phyloP scores from a whole-genome alignment of 2,113 vertebrate genomes.

The Gallinago undulata region DNA sequence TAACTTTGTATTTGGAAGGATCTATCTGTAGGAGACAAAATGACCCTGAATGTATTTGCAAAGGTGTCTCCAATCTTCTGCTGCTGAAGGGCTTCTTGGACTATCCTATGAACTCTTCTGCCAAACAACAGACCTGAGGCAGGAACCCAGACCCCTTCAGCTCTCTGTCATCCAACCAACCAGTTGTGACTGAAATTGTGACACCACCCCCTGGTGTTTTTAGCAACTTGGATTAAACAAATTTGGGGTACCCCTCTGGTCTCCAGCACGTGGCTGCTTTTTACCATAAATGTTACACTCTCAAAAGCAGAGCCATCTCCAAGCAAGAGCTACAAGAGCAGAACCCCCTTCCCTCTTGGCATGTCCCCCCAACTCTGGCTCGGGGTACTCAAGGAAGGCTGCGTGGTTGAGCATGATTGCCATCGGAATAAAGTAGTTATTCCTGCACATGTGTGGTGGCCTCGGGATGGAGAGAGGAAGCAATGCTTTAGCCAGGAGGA shows the following conservation, averaged over 20 bases:
- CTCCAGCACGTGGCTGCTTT: neutral
- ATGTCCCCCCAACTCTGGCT: accelerated
- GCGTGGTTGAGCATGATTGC: neutral
- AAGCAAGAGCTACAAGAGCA: neutral
- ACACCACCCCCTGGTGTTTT: neutral
- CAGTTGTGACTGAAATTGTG: neutral
- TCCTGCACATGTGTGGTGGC: neutral
- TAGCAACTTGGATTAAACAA: neutral
- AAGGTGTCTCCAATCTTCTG: neutral
- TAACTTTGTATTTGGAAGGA: neutral
- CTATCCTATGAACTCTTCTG: neutral
- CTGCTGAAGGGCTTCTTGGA: neutral
- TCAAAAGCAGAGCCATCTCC: neutral
- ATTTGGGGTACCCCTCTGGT: neutral
- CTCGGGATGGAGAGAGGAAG: neutral
- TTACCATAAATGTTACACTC: neutral
- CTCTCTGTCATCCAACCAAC: neutral
- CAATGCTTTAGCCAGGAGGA: neutral
- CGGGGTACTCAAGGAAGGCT: neutral
- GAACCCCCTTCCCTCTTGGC: neutral
- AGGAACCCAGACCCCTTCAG: neutral
- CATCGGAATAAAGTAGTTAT: neutral
- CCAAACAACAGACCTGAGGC: neutral
- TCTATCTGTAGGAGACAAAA: neutral
- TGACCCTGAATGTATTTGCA: neutral